Conservation (phyloP, 2,797 vertebrate species). For the Poecile montanus region DNA sequence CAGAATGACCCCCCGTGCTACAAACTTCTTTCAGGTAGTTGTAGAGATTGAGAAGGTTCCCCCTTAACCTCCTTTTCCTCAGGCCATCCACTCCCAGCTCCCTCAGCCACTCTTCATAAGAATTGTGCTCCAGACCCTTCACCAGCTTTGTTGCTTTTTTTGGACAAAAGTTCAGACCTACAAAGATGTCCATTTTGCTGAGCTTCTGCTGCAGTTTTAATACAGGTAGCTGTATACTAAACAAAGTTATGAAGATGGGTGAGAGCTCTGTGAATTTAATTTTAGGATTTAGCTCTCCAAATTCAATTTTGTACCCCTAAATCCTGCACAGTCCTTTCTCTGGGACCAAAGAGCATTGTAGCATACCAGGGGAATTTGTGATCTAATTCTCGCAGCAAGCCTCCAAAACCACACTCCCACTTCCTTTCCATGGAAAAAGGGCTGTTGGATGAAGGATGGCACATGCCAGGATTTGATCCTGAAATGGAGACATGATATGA, state of each 20-base stretch:
- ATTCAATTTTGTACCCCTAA: neutral
- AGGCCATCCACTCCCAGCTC: neutral
- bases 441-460: neutral
- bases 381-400: neutral
- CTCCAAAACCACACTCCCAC: neutral
- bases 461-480: constrained; percentile 6
- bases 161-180: neutral
- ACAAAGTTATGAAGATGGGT: neutral
- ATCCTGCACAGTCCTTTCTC: neutral
- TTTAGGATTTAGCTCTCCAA: neutral
- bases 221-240: neutral
- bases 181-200: neutral
- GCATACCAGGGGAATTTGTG: neutral
- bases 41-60: neutral
- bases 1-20: neutral
- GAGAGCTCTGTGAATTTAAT: neutral
- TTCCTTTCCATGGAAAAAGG: constrained; percentile 3
- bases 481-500: neutral
- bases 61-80: neutral
- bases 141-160: neutral
- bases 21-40: neutral
- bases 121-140: neutral
- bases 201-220: neutral
- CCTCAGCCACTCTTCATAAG: neutral
- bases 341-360: neutral